phyloP scores from a whole-genome alignment of 2,113 vertebrate species.

The Chauna torquata region DNA sequence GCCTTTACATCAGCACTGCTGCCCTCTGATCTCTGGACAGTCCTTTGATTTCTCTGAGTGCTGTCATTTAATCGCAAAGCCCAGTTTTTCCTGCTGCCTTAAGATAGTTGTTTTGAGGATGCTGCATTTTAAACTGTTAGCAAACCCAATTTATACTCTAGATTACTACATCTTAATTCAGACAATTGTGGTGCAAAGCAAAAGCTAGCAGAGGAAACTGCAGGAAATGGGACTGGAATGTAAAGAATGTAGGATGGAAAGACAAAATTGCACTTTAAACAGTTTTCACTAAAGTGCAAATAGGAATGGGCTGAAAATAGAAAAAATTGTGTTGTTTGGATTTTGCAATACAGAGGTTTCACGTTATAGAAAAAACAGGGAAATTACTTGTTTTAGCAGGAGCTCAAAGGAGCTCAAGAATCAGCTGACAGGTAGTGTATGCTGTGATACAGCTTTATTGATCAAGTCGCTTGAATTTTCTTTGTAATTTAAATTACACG shows the following conservation, averaged over 20 bases:
- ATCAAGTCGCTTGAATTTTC: background rate
- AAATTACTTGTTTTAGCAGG: background rate
- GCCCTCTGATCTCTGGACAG: background rate
- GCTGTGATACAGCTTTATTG: background rate
- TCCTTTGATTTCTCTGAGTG: background rate
- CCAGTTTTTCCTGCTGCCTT: background rate
- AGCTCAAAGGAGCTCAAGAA: background rate
- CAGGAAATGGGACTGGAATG: constrained; percentile 38
- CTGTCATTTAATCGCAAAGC: background rate
- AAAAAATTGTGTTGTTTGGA: background rate
- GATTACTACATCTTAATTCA: background rate
- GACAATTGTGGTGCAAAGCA: background rate
- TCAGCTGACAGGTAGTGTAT: background rate
- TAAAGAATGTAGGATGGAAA: constrained; percentile 35
- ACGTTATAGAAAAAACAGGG: background rate
- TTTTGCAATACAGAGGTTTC: background rate
- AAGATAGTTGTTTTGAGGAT: background rate
- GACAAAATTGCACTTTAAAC: constrained; percentile 19
- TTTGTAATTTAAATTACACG: background rate
- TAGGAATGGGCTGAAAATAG: background rate
- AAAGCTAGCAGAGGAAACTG: background rate
- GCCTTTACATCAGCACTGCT: background rate
- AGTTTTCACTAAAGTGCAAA: background rate
- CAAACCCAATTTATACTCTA: background rate
- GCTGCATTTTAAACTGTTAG: background rate